Evolutionary conservation across 2,797 vertebrate species (phyloP).

Genomic region (Sebastes taczanowskii): DNA sequence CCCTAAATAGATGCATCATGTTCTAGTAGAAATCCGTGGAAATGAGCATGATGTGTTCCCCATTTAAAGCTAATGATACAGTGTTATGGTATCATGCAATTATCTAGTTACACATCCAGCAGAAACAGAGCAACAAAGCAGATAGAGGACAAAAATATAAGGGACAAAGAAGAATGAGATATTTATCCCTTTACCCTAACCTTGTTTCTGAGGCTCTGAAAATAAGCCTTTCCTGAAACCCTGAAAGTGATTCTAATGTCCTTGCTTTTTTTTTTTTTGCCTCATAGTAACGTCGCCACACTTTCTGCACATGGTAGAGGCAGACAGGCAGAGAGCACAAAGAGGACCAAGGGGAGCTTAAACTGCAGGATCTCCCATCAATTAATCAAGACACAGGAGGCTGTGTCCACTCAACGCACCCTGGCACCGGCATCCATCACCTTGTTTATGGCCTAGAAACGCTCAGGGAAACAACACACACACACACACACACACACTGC

Average conservation of each 20-base stretch:
- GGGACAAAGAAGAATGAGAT: background rate
- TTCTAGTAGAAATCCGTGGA: no score
- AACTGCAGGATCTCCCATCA: conserved; percentile 56
- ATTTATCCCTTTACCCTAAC: conserved; percentile 24
- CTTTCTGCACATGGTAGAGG: conserved; percentile 10
- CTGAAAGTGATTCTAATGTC: conserved; percentile 8
- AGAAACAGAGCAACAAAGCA: background rate
- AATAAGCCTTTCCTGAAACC: conserved; percentile 18
- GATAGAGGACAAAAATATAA: background rate
- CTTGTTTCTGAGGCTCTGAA: conserved; percentile 28
- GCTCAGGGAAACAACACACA: conserved; percentile 9
- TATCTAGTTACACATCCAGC: background rate
- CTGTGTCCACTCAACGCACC: conserved; percentile 66
- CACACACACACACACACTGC: background rate
- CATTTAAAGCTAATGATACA: background rate
- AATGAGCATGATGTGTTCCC: no score
- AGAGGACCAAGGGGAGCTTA: conserved; percentile 32
- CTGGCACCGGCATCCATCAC: conserved; percentile 63
- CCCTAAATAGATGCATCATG: background rate
- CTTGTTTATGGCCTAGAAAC: conserved; percentile 54
- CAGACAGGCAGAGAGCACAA: conserved; percentile 26
- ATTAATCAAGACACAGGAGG: conserved; percentile 70
- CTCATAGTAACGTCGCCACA: conserved; percentile 8
- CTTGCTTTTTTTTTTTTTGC: background rate
- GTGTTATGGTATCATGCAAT: background rate